Base-by-base conservation (phyloP, 2,797 vertebrate species). In the Squalus acanthias region DNA sequence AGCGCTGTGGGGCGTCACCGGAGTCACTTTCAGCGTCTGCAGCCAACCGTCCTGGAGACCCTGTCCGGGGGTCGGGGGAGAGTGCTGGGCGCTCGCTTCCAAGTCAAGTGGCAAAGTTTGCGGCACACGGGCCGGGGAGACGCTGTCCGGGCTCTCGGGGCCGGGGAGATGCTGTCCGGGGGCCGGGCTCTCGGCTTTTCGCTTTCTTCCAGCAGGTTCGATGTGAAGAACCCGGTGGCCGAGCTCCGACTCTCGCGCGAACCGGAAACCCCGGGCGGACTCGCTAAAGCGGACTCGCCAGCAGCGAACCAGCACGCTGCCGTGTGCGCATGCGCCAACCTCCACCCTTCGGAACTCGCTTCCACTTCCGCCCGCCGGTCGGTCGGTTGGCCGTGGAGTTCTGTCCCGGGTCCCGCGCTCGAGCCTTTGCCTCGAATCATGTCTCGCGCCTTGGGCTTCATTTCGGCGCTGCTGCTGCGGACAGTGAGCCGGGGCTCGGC, bases 381-480 rank as follows among this genome's bases (percentile, higher is more conserved):
- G 39, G 76, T 17, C 76, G 76, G 76, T 85, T 85, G 39, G 39
- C 1, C 20, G 20, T 85, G 39, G 20, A 85, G 24, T 0, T 13
- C 57, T n/a, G 89, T 12, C 6, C 89, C 0, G 1, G 60, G 88
- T 0, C 26, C 0, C 13, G 63, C 0, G 39, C 0, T 1, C 0
- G 39, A 87, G 46, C 85, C 13, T 20, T 26, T 17, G 26, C 15
- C 3, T 8, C 6, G 26, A 5, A n/a, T 3, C 1, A 57, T 74
- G 67, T 17, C 50, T 2, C 26, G 94, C 1, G 12, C 33, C 0
- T 0, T 33, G 1, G 91, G 63, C 20, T 67, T 93, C 4, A 1
- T 93, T n/a, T 67, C 91, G 91, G 91, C 91, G 33, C 63, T 93
- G n/a, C 1, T 69, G 24, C 24, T 95, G 69, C 91, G 69, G 69